Evolutionary conservation across 2,888 invertebrate genomes (phyloP), one percentile per base, ranked within the genome.

Genomic region (Busseola fusca): DNA sequence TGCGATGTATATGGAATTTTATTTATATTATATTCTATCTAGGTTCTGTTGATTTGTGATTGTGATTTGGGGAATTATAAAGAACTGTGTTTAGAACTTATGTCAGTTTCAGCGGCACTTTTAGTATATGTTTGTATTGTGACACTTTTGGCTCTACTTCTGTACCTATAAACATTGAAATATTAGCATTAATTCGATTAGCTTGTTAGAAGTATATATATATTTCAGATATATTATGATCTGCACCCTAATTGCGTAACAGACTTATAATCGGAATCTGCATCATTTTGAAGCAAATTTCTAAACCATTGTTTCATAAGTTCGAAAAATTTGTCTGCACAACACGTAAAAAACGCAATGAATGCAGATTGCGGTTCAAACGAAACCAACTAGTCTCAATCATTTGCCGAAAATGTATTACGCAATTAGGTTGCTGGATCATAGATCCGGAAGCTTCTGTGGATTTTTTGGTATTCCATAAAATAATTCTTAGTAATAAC

Each of bases 1-100:
- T 64, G 56, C 48, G 21, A n/a, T 62, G 37, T 30, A 40, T 45
- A 48, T 37, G 30, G 14, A 64, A 25, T 58, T 12, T 72, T 57
- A 62, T 57, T 4, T 34, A 34, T 3, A 34, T 34, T 40, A 37
- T 57, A 60, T 50, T 57, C 14, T 45, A 66, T 62, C 40, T 58
- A 54, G 40, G 27, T 42, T 58, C 5, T 64, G 48, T 18, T 37
- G 12, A 57, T 50, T 27, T 27, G 27, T 67, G 7, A 34, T 34
- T 37, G 30, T 3, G 3, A 45, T 40, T 54, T 27, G 16, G 12
- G 37, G 14, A 30, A 30, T 7, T n/a, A 0, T 40, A 30, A 70
- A 42, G 3, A 45, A 66, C 37, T 30, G 18, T 42, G 0, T 21
- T 56, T 56, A 56, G 30, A 30, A 56, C 10, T 4, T 30, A 56